Conservation (phyloP, 2,113 vertebrate genomes). For the Neodon shergylaensis region DNA sequence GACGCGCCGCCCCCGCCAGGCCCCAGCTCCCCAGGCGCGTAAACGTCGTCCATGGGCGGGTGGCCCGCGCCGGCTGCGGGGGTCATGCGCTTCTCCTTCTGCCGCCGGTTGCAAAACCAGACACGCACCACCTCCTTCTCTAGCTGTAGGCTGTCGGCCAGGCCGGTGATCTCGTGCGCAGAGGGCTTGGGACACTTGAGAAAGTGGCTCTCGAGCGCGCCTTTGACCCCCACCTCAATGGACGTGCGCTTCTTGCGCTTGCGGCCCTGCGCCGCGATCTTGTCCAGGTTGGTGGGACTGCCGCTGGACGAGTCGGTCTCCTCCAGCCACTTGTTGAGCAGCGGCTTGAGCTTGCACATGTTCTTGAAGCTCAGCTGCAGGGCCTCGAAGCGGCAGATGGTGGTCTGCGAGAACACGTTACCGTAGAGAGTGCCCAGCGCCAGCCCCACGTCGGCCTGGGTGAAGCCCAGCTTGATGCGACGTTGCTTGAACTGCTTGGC, state of each 20-base stretch:
- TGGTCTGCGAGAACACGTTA: conserved; percentile 99
- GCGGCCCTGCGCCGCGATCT: conserved; percentile 98
- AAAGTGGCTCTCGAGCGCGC: conserved; percentile 98
- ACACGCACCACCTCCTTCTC: conserved; percentile 99
- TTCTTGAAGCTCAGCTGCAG: conserved; percentile 99
- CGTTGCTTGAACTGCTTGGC: conserved; percentile 99
- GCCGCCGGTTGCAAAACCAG: conserved; percentile 99
- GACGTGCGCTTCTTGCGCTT: conserved; percentile 99
- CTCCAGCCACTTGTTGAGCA: conserved; percentile 99
- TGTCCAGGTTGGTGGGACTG: conserved; percentile 98
- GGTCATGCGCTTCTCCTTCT: conserved; percentile 99
- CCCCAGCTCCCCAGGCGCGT: conserved; percentile 95
- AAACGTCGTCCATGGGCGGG: conserved; percentile 98
- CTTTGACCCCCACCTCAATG: conserved; percentile 99
- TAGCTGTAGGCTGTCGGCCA: conserved; percentile 97
- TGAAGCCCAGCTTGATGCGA: conserved; percentile 99
- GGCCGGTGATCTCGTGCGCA: conserved; percentile 97
- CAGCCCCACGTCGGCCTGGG: conserved; percentile 98
- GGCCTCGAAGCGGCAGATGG: conserved; percentile 99
- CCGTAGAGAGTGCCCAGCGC: conserved; percentile 98
- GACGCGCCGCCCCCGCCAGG: conserved; percentile 79
- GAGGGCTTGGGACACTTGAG: conserved; percentile 99
- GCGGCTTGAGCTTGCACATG: conserved; percentile 98
- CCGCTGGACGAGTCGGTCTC: conserved; percentile 98
- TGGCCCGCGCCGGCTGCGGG: conserved; percentile 95